Evolutionary conservation across 2,888 invertebrate species (phyloP).

Genomic region (Epinotia bilunana): DNA sequence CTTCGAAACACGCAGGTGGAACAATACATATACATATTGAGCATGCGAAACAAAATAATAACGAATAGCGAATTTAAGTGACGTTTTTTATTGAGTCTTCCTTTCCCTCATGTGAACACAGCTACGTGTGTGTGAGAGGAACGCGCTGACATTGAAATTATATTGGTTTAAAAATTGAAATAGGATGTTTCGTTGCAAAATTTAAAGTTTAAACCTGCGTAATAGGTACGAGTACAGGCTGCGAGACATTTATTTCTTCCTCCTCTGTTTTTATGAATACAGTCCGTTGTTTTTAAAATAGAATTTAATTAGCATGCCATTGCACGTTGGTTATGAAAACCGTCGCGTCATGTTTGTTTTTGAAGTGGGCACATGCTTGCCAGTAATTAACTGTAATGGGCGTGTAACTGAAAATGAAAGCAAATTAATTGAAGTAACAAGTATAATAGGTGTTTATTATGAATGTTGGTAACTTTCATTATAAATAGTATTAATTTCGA

Average conservation of each 20-base stretch:
- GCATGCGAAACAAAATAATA: not conserved
- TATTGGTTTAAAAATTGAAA: no score
- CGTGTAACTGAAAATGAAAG: not conserved
- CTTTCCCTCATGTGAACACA: not conserved
- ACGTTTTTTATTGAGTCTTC: no score
- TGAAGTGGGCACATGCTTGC: conserved; percentile 7
- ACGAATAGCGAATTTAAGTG: conserved; percentile 20
- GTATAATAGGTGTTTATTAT: no score
- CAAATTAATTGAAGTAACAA: no score
- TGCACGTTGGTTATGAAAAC: conserved; percentile 6
- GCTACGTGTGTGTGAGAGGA: not conserved
- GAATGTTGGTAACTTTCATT: no score
- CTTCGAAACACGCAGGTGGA: not conserved
- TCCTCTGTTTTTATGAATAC: not conserved
- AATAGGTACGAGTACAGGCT: not conserved
- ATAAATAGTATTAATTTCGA: no score
- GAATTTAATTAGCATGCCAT: conserved; percentile 5
- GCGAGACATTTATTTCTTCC: not conserved
- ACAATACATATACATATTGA: not conserved
- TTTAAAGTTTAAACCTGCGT: not conserved
- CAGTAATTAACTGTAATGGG: conserved; percentile 12
- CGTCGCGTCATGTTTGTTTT: not conserved
- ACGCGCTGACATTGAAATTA: no score
- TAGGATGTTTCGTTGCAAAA: no score
- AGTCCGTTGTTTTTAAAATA: not conserved